Percentiles rank a stretch among this genome's conserved stretches.
Evolutionary conservation across 2,888 invertebrate genomes (phyloP).

Genomic region (Kryphioiulus occultus): DNA sequence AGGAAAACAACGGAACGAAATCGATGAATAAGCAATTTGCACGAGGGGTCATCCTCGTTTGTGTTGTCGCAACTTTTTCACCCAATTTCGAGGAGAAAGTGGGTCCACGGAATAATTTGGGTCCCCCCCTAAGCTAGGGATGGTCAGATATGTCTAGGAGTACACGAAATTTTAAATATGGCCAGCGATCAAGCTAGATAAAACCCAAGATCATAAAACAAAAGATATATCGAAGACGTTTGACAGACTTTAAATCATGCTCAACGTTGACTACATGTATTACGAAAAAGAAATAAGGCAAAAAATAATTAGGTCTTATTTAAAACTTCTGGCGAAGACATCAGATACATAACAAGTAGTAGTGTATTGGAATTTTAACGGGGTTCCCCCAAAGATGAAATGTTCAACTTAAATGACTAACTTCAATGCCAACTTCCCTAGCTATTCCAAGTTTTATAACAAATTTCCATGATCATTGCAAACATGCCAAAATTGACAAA

Average conservation of each 20-base stretch:
- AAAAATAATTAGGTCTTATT: no score
- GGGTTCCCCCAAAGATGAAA: no score
- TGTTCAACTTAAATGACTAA: no score
- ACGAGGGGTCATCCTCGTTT: slow-evolving; percentile 22
- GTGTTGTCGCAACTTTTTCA: background rate
- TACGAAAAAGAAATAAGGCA: no score
- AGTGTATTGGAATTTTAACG: no score
- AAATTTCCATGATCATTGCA: no score
- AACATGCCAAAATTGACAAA: no score
- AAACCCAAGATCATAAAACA: background rate
- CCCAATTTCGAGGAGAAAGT: background rate
- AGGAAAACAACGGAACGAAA: background rate
- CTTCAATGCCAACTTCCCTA: no score
- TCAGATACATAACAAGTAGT: no score
- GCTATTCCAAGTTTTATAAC: no score
- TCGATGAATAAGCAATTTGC: background rate
- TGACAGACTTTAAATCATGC: background rate
- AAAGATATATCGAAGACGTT: background rate
- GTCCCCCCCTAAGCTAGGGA: background rate
- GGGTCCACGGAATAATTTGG: background rate
- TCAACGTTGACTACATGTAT: no score
- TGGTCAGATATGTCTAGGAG: background rate
- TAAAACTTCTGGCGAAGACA: no score
- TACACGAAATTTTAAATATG: background rate
- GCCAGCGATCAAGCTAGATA: background rate